These are phyloP conservation scores for Aleiodes sp. DNA, from an alignment of 1,140 invertebrate species.

Conservation along the genomic window DNA sequence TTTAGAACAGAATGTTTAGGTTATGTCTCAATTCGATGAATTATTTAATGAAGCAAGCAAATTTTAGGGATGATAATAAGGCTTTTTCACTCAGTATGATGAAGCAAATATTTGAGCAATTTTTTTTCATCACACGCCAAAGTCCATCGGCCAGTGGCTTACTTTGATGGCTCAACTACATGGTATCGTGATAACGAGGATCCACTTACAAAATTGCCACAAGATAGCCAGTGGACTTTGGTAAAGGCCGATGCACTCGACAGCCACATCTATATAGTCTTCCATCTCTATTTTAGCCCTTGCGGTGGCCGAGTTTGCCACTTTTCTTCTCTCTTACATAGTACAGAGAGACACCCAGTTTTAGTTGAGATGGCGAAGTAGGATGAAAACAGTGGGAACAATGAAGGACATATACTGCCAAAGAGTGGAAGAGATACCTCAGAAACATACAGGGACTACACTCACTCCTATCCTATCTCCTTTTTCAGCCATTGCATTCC, in stretches of 20 bases:
- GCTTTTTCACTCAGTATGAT: background rate
- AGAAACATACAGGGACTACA: background rate
- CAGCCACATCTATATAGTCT: background rate
- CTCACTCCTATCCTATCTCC: too few species aligned
- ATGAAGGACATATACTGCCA: background rate
- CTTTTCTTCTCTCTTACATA: too few species aligned
- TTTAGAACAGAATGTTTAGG: too few species aligned
- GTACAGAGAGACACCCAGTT: too few species aligned
- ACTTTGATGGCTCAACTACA: slow-evolving; percentile 1
- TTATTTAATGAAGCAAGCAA: too few species aligned
- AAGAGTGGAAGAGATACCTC: background rate
- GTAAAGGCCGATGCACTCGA: slow-evolving; percentile 8
- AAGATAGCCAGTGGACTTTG: slow-evolving; percentile 3
- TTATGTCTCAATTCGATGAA: too few species aligned
- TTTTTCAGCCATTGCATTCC: background rate
- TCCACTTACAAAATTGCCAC: slow-evolving; percentile 17
- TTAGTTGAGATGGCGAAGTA: background rate
- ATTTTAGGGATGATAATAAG: too few species aligned
- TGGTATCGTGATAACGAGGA: slow-evolving; percentile 9
- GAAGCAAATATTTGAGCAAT: background rate
- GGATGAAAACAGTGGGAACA: background rate
- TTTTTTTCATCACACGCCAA: background rate
- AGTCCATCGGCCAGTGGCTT: background rate
- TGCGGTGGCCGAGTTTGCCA: background rate
- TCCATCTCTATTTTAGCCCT: background rate